Base-by-base conservation (phyloP, 2,888 invertebrate species). In the Dicroscelio sp. region DNA sequence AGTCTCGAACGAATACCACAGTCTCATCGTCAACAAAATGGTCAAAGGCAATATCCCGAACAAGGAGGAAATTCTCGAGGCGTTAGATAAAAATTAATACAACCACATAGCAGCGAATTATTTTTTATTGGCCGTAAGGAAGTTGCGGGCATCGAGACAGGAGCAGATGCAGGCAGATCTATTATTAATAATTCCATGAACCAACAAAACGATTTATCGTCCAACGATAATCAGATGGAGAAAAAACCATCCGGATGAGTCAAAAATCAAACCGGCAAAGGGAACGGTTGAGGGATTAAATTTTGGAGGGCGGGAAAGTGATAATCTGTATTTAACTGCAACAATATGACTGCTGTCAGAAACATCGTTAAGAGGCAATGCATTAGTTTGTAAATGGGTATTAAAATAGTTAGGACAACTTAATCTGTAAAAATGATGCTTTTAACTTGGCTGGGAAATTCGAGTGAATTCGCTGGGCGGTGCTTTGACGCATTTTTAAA, bases 51-150 rank as follows among this genome's bases (percentile, higher is more conserved):
- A 98, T 95, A 99, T 99, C 91, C 99, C 99, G 83, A 98, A 98
- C 82, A 99, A 99, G 97, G 99, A 99, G 96, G 98, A 99, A 96
- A 99, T 99, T 94, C 97, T 99, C 95, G 98, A 99, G 92, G 98
- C 99, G 84, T 97, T 99, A 95, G 99, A 99, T 96, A 98, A 98
- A 96, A 99, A 99, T 97, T 99, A 99, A 96, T 99, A 99, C 97
- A 99, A 99, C 97, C 99, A 99, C 97, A 98, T 99, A 95, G 99
- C 99, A 38, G 99, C 99, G 69, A 99, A 99, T 27, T 99, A 99
- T 97, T 99, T 99, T 97, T 97, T 99, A 94, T 97, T 99, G 94
- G 99, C 99, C 20, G 99, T 99, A 97, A 97, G 99, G 93, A 98
- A 99, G 96, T 97, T 99, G 63, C 97, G 98, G 92, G 98, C 98